phyloP scores from a whole-genome alignment of 1,140 invertebrate genomes.

The Zaprionus camerounensis region DNA sequence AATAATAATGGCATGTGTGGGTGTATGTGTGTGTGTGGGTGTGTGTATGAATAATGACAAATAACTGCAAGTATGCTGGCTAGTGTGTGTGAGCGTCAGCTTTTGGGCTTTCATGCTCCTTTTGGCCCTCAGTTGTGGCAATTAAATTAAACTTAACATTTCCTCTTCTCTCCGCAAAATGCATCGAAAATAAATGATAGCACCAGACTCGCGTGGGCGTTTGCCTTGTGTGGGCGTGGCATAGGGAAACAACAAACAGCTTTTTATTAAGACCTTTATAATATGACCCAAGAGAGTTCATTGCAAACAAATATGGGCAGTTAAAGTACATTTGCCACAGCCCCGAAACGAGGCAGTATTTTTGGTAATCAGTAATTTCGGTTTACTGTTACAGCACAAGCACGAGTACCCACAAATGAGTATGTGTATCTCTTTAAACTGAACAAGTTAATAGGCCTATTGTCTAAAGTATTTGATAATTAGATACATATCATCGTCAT shows the following conservation, averaged over 20 bases:
- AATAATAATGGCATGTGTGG: constrained; percentile 48
- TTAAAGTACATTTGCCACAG: constrained; percentile 45
- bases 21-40: constrained; percentile 11
- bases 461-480: no score
- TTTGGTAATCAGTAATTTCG: not conserved
- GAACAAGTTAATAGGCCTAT: no score
- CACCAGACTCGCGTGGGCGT: constrained; percentile 24
- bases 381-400: not conserved
- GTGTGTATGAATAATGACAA: constrained; percentile 64
- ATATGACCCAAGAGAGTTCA: constrained; percentile 52
- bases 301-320: constrained; percentile 46
- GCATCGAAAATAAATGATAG: constrained; percentile 42
- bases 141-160: constrained; percentile 76
- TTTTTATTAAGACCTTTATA: constrained; percentile 59
- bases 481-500: no score
- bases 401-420: not conserved
- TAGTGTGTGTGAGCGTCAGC: constrained; percentile 23
- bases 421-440: not conserved
- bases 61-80: constrained; percentile 22
- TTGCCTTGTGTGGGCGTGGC: constrained; percentile 20
- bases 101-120: constrained; percentile 62
- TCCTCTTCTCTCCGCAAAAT: constrained; percentile 36
- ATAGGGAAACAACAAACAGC: constrained; percentile 36
- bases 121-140: constrained; percentile 65
- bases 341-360: not conserved